Evolutionary conservation across 2,797 vertebrate species (phyloP).

Genomic region (Lycodopsis pacificus): DNA sequence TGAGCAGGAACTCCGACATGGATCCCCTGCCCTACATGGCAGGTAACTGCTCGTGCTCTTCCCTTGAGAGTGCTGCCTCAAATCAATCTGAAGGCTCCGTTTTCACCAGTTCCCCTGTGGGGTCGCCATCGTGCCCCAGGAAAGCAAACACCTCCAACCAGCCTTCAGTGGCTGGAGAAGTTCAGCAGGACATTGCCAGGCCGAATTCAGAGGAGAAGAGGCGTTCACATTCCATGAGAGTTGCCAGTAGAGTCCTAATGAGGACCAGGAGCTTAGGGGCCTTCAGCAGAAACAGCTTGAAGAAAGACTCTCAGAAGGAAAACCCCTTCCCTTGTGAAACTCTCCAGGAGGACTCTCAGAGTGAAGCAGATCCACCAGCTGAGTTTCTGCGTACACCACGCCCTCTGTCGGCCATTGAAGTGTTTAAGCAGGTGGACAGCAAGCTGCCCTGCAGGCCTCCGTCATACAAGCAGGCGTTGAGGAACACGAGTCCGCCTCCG

Average conservation of each 20-base stretch:
- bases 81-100: slow-evolving; percentile 87
- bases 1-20: slow-evolving; percentile 64
- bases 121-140: slow-evolving; percentile 85
- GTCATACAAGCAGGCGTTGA: slow-evolving; percentile 88
- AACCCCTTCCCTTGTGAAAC: slow-evolving; percentile 80
- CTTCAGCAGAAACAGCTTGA: slow-evolving; percentile 77
- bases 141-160: slow-evolving; percentile 78
- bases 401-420: slow-evolving; percentile 87
- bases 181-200: slow-evolving; percentile 65
- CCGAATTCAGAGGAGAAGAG: slow-evolving; percentile 80
- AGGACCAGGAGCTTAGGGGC: slow-evolving; percentile 84
- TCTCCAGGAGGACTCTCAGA: slow-evolving; percentile 83
- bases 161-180: slow-evolving; percentile 77
- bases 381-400: slow-evolving; percentile 65
- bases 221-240: slow-evolving; percentile 86
- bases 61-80: slow-evolving; percentile 86
- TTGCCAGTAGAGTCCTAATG: slow-evolving; percentile 74
- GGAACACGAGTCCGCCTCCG: slow-evolving; percentile 55
- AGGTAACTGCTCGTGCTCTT: slow-evolving; percentile 78
- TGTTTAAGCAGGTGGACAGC: slow-evolving; percentile 88
- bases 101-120: slow-evolving; percentile 86
- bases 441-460: slow-evolving; percentile 86
- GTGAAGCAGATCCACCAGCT: slow-evolving; percentile 75
- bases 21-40: slow-evolving; percentile 59
- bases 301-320: slow-evolving; percentile 82